Evolutionary conservation across 2,888 invertebrate genomes (phyloP).

Genomic region (Drosophila planitibia): DNA sequence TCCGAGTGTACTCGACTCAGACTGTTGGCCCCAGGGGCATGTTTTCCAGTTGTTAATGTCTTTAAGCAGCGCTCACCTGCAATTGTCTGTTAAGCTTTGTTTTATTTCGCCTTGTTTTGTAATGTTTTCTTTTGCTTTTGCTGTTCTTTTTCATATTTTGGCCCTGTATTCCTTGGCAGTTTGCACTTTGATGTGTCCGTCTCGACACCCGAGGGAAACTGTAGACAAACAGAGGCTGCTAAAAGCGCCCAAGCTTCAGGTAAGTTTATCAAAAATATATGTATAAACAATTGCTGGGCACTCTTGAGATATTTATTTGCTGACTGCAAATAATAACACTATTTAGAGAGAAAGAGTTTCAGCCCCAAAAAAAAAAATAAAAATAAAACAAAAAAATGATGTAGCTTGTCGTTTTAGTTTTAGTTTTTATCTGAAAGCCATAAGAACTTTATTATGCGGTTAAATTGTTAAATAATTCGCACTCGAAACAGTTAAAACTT

Average conservation of each 20-base stretch:
- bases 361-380: neutral
- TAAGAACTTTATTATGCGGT: neutral
- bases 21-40: constrained; percentile 52
- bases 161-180: constrained; percentile 31
- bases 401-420: neutral
- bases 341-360: neutral
- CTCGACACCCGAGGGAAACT: constrained; percentile 17
- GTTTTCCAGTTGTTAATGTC: constrained; percentile 59
- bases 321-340: neutral
- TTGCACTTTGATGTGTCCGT: constrained; percentile 44
- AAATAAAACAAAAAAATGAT: neutral
- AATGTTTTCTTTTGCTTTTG: neutral
- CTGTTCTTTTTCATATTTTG: constrained; percentile 2
- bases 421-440: neutral
- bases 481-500: neutral
- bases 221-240: constrained; percentile 11
- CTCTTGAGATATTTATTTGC: constrained; percentile 1
- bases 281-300: neutral
- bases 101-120: constrained; percentile 8
- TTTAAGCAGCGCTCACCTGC: constrained; percentile 68
- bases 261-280: constrained; percentile 4
- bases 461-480: neutral
- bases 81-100: constrained; percentile 56
- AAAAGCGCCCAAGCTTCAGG: constrained; percentile 5
- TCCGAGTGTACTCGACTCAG: constrained; percentile 2